Evolutionary conservation across 2,797 vertebrate genomes (phyloP).

Genomic region (Labroides dimidiatus): DNA sequence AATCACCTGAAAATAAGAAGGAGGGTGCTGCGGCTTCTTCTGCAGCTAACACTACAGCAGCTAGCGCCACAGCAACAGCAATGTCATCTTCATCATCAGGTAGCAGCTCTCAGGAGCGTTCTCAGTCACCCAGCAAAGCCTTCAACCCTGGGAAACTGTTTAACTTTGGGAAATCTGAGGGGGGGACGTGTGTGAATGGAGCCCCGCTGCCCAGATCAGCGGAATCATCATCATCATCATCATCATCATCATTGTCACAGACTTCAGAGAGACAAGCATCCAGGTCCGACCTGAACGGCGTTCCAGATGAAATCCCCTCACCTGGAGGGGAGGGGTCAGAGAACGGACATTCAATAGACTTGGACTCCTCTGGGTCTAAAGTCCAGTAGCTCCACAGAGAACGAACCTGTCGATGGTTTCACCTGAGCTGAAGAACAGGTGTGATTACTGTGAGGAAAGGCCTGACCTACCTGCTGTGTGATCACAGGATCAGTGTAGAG

Average conservation of each 20-base stretch:
- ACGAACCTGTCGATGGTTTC: slow-evolving; percentile 43
- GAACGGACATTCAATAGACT: slow-evolving; percentile 83
- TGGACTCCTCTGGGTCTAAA: slow-evolving; percentile 85
- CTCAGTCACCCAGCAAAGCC: slow-evolving; percentile 96
- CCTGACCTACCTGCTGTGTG: slow-evolving; percentile 50
- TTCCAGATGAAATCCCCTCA: slow-evolving; percentile 86
- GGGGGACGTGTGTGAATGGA: slow-evolving; percentile 82
- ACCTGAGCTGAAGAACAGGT: slow-evolving; percentile 46
- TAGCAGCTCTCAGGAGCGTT: slow-evolving; percentile 90
- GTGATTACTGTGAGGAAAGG: slow-evolving; percentile 64
- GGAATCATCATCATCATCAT: slow-evolving; percentile 54
- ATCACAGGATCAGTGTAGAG: slow-evolving; percentile 49
- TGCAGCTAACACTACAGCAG: slow-evolving; percentile 27
- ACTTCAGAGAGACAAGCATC: slow-evolving; percentile 80
- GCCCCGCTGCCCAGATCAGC: slow-evolving; percentile 71
- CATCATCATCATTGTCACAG: slow-evolving; percentile 60
- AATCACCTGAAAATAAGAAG: slow-evolving; percentile 93
- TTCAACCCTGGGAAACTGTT: slow-evolving; percentile 97
- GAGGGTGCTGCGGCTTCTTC: slow-evolving; percentile 73
- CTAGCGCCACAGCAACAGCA: slow-evolving; percentile 23
- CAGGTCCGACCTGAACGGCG: slow-evolving; percentile 90
- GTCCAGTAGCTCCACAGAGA: slow-evolving; percentile 75
- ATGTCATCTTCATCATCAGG: slow-evolving; percentile 80
- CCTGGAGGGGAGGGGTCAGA: slow-evolving; percentile 80
- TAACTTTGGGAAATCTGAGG: slow-evolving; percentile 91